phyloP scores from a whole-genome alignment of 2,888 invertebrate species.

The Eilema caniola region DNA sequence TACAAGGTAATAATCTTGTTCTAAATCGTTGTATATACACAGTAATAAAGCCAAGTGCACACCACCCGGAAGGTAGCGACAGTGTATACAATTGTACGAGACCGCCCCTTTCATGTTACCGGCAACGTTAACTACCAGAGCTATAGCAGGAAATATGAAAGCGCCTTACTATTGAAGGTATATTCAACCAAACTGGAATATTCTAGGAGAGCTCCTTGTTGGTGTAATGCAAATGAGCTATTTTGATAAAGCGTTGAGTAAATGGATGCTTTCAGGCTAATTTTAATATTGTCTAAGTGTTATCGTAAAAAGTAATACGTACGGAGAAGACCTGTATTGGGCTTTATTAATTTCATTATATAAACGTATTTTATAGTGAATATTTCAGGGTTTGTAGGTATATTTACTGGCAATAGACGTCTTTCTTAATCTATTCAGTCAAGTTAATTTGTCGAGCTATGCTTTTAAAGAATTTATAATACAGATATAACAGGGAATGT shows the following conservation, averaged over 20 bases:
- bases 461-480: too few species aligned
- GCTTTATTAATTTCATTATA: neutral
- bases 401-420: neutral
- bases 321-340: neutral
- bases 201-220: conserved; percentile 7
- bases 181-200: conserved; percentile 29
- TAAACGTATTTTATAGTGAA: neutral
- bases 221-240: conserved; percentile 20
- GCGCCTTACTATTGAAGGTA: conserved; percentile 45
- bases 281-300: neutral
- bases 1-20: conserved; percentile 8
- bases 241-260: conserved; percentile 1
- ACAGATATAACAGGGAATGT: too few species aligned
- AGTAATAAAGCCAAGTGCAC: conserved; percentile 41
- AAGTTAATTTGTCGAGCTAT: too few species aligned
- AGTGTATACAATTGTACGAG: conserved; percentile 55
- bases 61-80: conserved; percentile 50
- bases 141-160: conserved; percentile 47
- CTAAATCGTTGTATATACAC: conserved; percentile 37
- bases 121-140: conserved; percentile 52
- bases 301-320: neutral
- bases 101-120: conserved; percentile 72
- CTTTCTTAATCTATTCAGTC: neutral
- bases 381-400: neutral
- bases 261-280: conserved; percentile 6